Evolutionary conservation across 2,113 vertebrate species (phyloP), one percentile per base, ranked within the genome.

Genomic region (Oophaga pumilio): DNA sequence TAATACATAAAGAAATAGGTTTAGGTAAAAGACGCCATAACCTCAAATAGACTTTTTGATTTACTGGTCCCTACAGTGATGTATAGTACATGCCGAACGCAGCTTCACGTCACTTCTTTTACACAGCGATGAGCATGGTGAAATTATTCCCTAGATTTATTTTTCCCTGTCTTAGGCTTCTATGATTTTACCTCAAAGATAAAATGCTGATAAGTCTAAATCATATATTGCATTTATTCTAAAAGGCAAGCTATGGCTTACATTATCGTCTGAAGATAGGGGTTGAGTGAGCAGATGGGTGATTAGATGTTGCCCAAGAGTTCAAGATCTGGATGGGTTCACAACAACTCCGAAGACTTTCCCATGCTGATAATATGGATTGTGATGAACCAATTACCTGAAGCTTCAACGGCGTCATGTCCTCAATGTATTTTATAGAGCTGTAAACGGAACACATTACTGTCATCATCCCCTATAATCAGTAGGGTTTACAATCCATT

Each of bases 1-100:
- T 83, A 18, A 69, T 68, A 69, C 50, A 52, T 52, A 83, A 26
- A 68, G 49, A 53, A 66, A 66, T 60, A 62, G 8, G 62, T 82
- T 66, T 24, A 82, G 24, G 52, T 66, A 22, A 83, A 83, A 69
- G 22, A 9, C 76, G 10, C 24, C 6, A 24, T 26, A 33, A 79
- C 53, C 53, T 79, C 76, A 79, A 78, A 60, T 57, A 18, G 26
- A 59, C 8, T 33, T 13, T 53, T 78, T 26, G 76, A 26, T 56
- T n/a, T 8, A 33, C 33, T 60, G 50, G 76, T 22, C 76, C 50
- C 4, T 20, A 26, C 22, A 26, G 22, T 56, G 69, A 49, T 43
- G 33, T 24, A 20, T 15, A 24, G 33, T 73, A 43, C 49, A 20
- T 17, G 69, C 26, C 2, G 2, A 73, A 26, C 71, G 10, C 43